Percentiles rank a stretch among this genome's conserved stretches.
These are phyloP conservation scores for Xenotilapia flavipinnis DNA, from an alignment of 2,113 vertebrate genomes.

Conservation along the genomic window DNA sequence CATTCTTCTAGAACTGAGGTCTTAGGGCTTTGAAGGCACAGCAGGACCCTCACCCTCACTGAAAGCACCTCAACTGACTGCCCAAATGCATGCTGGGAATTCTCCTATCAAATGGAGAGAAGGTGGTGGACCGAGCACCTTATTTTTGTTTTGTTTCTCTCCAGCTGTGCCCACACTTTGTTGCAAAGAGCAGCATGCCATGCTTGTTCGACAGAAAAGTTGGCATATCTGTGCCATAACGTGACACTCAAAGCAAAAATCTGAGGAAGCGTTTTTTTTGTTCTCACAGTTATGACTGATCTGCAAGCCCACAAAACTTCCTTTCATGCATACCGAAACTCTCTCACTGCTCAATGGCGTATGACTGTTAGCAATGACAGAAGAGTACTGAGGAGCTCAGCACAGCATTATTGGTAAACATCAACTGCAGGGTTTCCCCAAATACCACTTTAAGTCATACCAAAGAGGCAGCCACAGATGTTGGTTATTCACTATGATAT, in stretches of 20 bases:
- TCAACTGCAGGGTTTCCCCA: slow-evolving; percentile 16
- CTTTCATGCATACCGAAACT: slow-evolving; percentile 50
- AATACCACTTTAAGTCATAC: neutral
- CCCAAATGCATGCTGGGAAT: slow-evolving; percentile 25
- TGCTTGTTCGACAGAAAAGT: neutral
- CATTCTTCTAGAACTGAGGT: neutral
- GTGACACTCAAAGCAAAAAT: neutral
- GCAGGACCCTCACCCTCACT: neutral
- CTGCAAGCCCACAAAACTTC: slow-evolving; percentile 33
- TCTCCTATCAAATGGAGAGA: neutral
- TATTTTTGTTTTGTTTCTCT: neutral
- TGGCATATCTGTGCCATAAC: neutral
- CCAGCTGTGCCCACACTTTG: neutral
- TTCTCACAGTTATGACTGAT: slow-evolving; percentile 1
- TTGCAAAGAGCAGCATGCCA: neutral
- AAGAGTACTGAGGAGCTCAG: neutral
- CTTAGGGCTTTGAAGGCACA: neutral
- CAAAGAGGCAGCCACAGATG: neutral
- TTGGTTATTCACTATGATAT: neutral
- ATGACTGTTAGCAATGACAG: neutral
- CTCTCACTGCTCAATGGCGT: neutral
- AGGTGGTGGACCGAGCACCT: neutral
- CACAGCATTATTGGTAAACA: slow-evolving; percentile 24
- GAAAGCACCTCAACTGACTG: neutral
- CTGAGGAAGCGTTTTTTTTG: neutral